These are phyloP conservation scores for Propithecus coquereli DNA, from an alignment of 2,113 vertebrate species.

Conservation along the genomic window DNA sequence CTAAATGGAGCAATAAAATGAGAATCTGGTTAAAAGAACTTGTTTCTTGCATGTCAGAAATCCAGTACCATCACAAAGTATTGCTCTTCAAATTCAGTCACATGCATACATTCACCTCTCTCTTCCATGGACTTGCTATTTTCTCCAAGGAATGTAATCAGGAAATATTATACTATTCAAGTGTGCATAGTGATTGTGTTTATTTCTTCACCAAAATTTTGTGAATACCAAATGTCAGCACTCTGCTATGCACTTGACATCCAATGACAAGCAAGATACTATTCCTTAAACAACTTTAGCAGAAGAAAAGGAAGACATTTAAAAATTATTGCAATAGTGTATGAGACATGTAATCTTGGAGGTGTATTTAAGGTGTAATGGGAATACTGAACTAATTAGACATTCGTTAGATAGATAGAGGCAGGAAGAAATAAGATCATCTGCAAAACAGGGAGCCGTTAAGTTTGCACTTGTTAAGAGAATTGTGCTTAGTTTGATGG, in stretches of 20 bases:
- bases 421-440: slow-evolving; percentile 9
- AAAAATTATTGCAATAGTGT: neutral
- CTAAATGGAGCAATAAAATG: neutral
- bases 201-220: slow-evolving; percentile 26
- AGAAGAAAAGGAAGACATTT: neutral
- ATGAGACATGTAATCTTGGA: neutral
- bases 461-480: slow-evolving; percentile 1
- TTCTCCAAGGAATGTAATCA: slow-evolving; percentile 27
- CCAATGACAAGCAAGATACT: neutral
- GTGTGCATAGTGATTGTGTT: neutral
- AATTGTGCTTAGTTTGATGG: neutral
- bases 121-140: neutral
- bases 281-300: neutral
- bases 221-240: neutral
- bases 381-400: slow-evolving; percentile 51
- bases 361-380: neutral
- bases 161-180: neutral
- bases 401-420: neutral
- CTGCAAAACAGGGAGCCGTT: neutral
- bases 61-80: neutral
- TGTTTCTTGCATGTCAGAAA: neutral
- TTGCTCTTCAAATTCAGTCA: slow-evolving; percentile 8
- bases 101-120: neutral
- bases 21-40: neutral
- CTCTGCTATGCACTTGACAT: neutral